A percentile compares a stretch with the other conserved stretches of the same genome.
phyloP scores from a whole-genome alignment of 2,888 invertebrate genomes.

The Netelia melanura region DNA sequence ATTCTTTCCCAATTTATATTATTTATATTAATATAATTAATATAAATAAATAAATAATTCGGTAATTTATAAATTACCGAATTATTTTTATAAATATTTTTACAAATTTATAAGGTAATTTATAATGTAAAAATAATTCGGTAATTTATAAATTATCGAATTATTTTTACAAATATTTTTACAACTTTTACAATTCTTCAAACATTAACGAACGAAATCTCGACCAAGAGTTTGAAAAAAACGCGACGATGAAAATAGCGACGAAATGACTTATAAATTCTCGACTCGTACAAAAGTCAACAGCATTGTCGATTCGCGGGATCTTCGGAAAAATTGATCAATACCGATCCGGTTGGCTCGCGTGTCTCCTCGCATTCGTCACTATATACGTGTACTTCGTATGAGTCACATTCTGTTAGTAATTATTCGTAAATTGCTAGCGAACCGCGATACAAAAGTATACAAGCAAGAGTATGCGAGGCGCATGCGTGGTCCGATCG shows the following conservation, averaged over 20 bases:
- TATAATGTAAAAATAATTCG: too few species aligned
- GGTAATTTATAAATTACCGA: too few species aligned
- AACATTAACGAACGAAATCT: too few species aligned
- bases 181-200: too few species aligned
- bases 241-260: not conserved
- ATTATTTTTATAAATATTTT: too few species aligned
- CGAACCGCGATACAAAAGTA: slow-evolving; percentile 15
- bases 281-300: not conserved
- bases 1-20: too few species aligned
- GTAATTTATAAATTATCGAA: too few species aligned
- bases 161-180: too few species aligned
- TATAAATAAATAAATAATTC: too few species aligned
- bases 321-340: slow-evolving; percentile 14
- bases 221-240: too few species aligned
- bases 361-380: slow-evolving; percentile 39
- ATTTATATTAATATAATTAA: too few species aligned
- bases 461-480: slow-evolving; percentile 6
- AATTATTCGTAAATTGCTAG: slow-evolving; percentile 61
- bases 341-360: slow-evolving; percentile 1
- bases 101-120: too few species aligned
- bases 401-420: slow-evolving; percentile 64
- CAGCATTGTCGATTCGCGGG: not conserved
- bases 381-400: slow-evolving; percentile 4
- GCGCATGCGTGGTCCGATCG: slow-evolving; percentile 45
- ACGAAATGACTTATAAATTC: not conserved